These are phyloP conservation scores for Benthosema pterotum DNA, from an alignment of 2,797 vertebrate genomes.

Conservation along the genomic window DNA sequence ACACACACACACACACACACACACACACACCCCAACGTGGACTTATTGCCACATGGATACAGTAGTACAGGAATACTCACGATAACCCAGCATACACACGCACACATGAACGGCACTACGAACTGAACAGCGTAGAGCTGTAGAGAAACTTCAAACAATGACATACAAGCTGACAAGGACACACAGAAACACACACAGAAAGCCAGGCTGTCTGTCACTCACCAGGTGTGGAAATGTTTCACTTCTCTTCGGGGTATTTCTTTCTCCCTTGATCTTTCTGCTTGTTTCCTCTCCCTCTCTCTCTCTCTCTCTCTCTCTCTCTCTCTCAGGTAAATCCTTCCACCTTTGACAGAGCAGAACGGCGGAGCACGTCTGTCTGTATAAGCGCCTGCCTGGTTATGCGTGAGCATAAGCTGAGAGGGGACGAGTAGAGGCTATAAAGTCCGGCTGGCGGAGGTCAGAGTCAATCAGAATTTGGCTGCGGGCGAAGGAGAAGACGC, in stretches of 20 bases:
- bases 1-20: background rate
- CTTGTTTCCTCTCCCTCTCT: constrained; percentile 3
- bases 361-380: constrained; percentile 44
- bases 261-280: background rate
- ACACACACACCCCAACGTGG: constrained; percentile 10
- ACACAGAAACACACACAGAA: constrained; percentile 24
- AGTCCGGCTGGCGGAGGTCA: constrained; percentile 58
- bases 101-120: constrained; percentile 5
- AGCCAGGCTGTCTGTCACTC: constrained; percentile 45
- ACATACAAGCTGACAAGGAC: constrained; percentile 40
- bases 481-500: constrained; percentile 29
- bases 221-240: constrained; percentile 47
- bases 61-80: too few relatives aligned
- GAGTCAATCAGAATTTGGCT: constrained; percentile 45
- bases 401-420: constrained; percentile 4
- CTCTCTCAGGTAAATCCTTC: constrained; percentile 52
- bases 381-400: constrained; percentile 38
- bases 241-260: background rate
- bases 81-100: background rate
- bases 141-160: constrained; percentile 50
- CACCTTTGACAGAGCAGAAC: constrained; percentile 47
- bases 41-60: background rate
- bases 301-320: constrained; percentile 17
- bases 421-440: constrained; percentile 9
- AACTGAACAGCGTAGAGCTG: constrained; percentile 29